Evolutionary conservation across 2,888 invertebrate genomes (phyloP).

Genomic region (Agrotis ipsilon): DNA sequence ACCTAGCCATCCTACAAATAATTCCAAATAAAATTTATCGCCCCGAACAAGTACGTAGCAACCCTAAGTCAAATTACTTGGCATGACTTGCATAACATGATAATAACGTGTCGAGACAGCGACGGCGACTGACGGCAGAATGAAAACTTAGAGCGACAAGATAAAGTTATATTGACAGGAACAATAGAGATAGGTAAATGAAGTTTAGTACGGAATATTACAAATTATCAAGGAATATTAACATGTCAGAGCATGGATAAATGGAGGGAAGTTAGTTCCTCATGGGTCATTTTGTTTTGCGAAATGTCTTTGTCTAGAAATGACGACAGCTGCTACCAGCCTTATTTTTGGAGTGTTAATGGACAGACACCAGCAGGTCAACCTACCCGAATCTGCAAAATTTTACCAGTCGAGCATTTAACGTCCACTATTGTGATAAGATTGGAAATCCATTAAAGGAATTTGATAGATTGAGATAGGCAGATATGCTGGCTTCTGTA

Average conservation of each 20-base stretch:
- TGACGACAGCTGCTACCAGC: too few species aligned
- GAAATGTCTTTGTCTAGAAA: too few species aligned
- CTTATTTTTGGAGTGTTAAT: too few species aligned
- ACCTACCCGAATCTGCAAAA: too few species aligned
- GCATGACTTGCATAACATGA: constrained; percentile 45
- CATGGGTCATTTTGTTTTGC: neutral
- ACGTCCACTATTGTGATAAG: too few species aligned
- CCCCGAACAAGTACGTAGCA: neutral
- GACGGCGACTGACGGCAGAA: constrained; percentile 16
- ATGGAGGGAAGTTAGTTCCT: neutral
- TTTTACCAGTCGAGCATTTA: too few species aligned
- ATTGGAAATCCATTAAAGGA: too few species aligned
- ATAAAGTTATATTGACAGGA: constrained; percentile 43
- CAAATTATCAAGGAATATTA: constrained; percentile 7
- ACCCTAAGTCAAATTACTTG: constrained; percentile 47
- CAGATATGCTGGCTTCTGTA: too few species aligned
- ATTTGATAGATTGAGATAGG: too few species aligned
- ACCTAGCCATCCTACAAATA: neutral
- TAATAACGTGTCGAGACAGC: constrained; percentile 41
- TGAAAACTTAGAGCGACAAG: constrained; percentile 23
- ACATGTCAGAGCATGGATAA: neutral
- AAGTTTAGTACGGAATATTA: constrained; percentile 13
- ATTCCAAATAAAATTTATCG: neutral
- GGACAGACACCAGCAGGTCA: too few species aligned
- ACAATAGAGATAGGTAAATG: constrained; percentile 14